These are phyloP conservation scores for Rhodophaea formosa DNA, from an alignment of 2,888 invertebrate species.

Conservation along the genomic window DNA sequence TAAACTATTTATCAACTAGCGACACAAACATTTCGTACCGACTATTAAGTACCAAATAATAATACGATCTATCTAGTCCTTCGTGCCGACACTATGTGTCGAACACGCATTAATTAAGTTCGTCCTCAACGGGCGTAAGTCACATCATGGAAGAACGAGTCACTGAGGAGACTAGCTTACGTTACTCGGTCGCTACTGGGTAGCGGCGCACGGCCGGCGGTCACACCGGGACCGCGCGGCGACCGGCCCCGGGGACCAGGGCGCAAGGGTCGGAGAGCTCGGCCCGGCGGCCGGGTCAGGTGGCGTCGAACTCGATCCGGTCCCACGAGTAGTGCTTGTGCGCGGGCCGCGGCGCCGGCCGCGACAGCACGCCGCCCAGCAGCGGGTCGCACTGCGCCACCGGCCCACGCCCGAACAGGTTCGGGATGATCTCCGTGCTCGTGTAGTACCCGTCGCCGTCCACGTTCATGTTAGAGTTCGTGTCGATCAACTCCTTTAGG, in stretches of 20 bases:
- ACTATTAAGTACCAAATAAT: constrained; percentile 67
- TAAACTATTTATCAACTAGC: constrained; percentile 67
- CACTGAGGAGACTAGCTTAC: constrained; percentile 61
- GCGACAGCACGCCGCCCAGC: constrained; percentile 82
- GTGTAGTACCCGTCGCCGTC: constrained; percentile 76
- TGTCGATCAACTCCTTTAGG: constrained; percentile 83
- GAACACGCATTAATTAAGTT: constrained; percentile 42
- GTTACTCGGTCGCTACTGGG: constrained; percentile 44
- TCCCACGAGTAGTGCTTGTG: constrained; percentile 88
- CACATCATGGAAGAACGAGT: constrained; percentile 63
- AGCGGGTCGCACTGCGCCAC: constrained; percentile 85
- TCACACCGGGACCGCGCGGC: constrained; percentile 43
- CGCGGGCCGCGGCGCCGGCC: constrained; percentile 83
- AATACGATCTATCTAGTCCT: constrained; percentile 47
- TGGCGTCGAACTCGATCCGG: constrained; percentile 87
- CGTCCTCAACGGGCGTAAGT: constrained; percentile 51
- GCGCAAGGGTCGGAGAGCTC: constrained; percentile 30
- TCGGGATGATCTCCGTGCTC: constrained; percentile 70
- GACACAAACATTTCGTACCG: constrained; percentile 65
- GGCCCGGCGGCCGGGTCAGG: constrained; percentile 55
- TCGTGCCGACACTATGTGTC: constrained; percentile 69
- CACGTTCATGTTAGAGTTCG: constrained; percentile 80
- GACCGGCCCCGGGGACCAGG: constrained; percentile 42
- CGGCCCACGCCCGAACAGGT: constrained; percentile 72
- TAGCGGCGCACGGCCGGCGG: constrained; percentile 35